A percentile compares a stretch with the other conserved stretches of the same genome.
Conservation (phyloP, 2,888 invertebrate genomes). For the Frankliniella fusca region DNA sequence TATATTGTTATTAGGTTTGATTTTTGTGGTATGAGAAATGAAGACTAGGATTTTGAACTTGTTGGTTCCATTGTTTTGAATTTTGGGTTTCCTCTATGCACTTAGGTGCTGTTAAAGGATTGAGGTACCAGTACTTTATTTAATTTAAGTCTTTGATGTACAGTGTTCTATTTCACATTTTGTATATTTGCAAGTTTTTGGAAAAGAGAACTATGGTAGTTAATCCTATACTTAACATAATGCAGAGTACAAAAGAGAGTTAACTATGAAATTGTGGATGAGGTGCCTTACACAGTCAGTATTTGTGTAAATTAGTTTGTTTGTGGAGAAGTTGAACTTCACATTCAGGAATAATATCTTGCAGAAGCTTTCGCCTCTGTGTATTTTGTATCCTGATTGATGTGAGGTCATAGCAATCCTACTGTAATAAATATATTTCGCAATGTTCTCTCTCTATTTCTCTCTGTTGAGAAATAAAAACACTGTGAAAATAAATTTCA, state of each 20-base stretch:
- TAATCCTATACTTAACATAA: constrained; percentile 11
- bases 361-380: background rate
- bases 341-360: background rate
- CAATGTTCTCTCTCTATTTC: background rate
- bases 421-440: background rate
- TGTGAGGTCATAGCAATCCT: background rate
- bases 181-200: constrained; percentile 14
- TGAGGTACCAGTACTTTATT: background rate
- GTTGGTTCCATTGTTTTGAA: background rate
- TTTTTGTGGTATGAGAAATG: constrained; percentile 21
- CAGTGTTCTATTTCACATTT: constrained; percentile 20
- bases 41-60: constrained; percentile 11
- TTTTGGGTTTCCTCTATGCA: background rate
- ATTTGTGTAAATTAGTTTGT: constrained; percentile 17
- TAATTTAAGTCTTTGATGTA: background rate
- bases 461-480: background rate
- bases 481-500: constrained; percentile 17
- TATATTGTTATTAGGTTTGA: background rate
- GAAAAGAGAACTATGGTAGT: background rate
- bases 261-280: background rate
- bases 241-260: constrained; percentile 12
- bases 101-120: background rate
- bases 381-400: background rate
- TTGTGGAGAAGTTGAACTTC: background rate
- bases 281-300: constrained; percentile 24